Conservation (phyloP, 2,113 vertebrate species). For the Marcusenius ussheri region DNA sequence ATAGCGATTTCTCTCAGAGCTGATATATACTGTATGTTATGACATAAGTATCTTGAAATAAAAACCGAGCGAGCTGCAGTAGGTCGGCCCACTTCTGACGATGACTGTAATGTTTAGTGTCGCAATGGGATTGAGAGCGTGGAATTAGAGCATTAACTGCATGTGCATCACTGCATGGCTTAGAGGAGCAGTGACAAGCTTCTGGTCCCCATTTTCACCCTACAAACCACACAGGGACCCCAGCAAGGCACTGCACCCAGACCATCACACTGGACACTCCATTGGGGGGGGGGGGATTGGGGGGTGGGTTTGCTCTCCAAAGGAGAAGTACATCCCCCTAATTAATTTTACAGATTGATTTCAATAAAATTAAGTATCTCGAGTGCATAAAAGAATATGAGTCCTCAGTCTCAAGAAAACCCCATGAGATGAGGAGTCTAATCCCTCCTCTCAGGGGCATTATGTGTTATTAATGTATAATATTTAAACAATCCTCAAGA, state of each 20-base stretch:
- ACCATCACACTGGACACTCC: background rate
- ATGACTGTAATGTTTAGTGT: background rate
- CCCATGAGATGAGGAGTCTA: background rate
- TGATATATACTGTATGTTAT: background rate
- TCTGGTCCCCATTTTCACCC: background rate
- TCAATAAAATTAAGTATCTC: background rate
- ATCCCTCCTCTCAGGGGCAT: background rate
- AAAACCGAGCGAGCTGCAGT: background rate
- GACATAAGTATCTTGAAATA: slow-evolving; percentile 6
- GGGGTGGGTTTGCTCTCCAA: background rate
- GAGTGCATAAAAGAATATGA: background rate
- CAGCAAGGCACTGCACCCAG: background rate
- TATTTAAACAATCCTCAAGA: background rate
- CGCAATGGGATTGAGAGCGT: background rate
- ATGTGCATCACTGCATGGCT: background rate
- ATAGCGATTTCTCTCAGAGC: background rate
- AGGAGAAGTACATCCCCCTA: background rate
- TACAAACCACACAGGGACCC: background rate
- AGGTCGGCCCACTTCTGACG: background rate
- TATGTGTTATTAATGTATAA: background rate
- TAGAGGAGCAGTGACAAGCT: background rate
- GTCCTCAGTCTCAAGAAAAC: background rate
- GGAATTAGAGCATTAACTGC: background rate
- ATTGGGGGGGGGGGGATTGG: background rate
- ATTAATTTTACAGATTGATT: background rate